A percentile compares a stretch with the other conserved stretches of the same genome.
Conservation (phyloP, 2,113 vertebrate genomes). For the Oreotrochilus melanogaster region DNA sequence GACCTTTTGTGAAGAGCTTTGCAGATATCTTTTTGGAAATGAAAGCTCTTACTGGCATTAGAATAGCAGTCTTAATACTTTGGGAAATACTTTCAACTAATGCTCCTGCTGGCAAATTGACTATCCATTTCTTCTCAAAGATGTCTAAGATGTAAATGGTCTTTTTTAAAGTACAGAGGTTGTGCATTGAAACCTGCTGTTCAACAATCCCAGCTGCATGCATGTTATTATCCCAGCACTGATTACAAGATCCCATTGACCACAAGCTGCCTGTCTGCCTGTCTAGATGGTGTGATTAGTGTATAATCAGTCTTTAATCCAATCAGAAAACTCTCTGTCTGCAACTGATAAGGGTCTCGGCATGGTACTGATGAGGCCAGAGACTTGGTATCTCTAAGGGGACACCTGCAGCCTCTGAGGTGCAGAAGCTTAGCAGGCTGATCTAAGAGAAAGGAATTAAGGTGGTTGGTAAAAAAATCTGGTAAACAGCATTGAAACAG, state of each 20-base stretch:
- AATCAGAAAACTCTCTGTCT: constrained; percentile 82
- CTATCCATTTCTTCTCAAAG: constrained; percentile 42
- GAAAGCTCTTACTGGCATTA: background rate
- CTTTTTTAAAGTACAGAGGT: background rate
- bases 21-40: background rate
- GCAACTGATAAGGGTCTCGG: constrained; percentile 83
- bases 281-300: constrained; percentile 79
- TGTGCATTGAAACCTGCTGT: constrained; percentile 59
- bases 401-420: constrained; percentile 68
- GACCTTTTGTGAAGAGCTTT: background rate
- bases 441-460: constrained; percentile 66
- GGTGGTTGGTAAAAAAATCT: constrained; percentile 60
- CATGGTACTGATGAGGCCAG: constrained; percentile 81
- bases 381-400: constrained; percentile 75
- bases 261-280: constrained; percentile 77
- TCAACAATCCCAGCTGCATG: constrained; percentile 69
- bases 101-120: background rate
- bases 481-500: constrained; percentile 52
- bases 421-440: constrained; percentile 61
- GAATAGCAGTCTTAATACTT: background rate
- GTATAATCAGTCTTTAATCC: constrained; percentile 87
- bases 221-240: constrained; percentile 79
- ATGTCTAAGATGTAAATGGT: constrained; percentile 12
- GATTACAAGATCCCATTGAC: constrained; percentile 88
- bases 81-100: constrained; percentile 39